Base-by-base conservation (phyloP, 2,113 vertebrate genomes). In the Gymnocephalus cernua region DNA sequence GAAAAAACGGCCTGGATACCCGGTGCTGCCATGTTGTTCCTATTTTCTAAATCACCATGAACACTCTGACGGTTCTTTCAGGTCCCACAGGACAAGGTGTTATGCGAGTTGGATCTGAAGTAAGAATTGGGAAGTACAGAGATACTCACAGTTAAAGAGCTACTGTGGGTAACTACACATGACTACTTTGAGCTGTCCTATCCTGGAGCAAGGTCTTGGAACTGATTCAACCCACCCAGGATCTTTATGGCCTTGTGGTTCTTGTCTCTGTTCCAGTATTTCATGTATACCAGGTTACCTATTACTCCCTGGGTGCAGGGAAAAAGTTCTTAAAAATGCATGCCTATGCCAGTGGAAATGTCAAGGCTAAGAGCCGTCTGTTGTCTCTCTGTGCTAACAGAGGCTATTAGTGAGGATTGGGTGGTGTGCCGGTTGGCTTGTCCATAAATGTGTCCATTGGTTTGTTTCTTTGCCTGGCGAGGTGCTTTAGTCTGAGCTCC, bases 401-500 rank as follows among this genome's bases (percentile, higher is more conserved):
- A 74, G 47, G 66, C 85, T 79, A 50, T 93, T 90, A 89, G 70
- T 59, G 38, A 18, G 61, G 62, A 51, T 62, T 70, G 18, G 25
- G 32, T 21, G 74, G 44, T 6, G 3, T 48, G 25, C 35, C 3
- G 2, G 75, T 11, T 29, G 66, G 1, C 27, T 11, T 10, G 54
- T 57, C 48, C 9, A 1, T 69, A 27, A 35, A 57, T 1, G 23
- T 11, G 57, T 57, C 75, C 19, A 6, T 4, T 6, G 71, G 62
- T 11, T 18, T 8, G 1, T 70, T 74, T 18, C n/a, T 47, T 47
- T 23, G 16, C 76, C 23, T 83, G 10, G 27, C 1, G 2, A 86
- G 9, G 41, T 86, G 93, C 53, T 90, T 96, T 68, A 93, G 87
- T 80, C 27, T 91, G 63, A 97, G 95, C 77, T 99, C 97, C 47